These are phyloP conservation scores for Rhegmatorhina hoffmannsi DNA, from an alignment of 2,113 vertebrate genomes.

Conservation along the genomic window DNA sequence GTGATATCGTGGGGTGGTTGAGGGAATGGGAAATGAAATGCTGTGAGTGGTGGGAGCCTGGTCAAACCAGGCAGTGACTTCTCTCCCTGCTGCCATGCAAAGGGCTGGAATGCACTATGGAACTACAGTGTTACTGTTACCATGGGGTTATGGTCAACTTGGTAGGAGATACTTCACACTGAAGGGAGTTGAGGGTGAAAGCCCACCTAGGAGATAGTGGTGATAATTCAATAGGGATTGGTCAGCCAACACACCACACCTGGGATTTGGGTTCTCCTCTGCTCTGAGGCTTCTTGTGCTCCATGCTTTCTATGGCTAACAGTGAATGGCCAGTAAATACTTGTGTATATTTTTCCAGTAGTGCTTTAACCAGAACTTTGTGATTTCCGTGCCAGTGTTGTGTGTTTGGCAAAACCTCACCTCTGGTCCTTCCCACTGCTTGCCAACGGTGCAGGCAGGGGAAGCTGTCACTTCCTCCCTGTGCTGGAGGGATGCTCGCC, in stretches of 20 bases:
- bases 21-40: neutral
- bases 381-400: rapidly evolving
- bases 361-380: neutral
- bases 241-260: rapidly evolving
- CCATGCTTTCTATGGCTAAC: rapidly evolving
- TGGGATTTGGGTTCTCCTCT: neutral
- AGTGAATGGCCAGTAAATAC: neutral
- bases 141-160: rapidly evolving
- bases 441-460: neutral
- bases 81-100: rapidly evolving
- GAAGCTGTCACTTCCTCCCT: neutral
- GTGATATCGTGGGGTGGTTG: rapidly evolving
- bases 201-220: neutral
- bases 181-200: neutral
- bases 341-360: rapidly evolving
- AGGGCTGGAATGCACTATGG: rapidly evolving
- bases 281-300: rapidly evolving
- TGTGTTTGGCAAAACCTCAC: neutral
- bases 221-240: rapidly evolving
- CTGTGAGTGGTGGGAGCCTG: neutral
- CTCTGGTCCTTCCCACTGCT: neutral
- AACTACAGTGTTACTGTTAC: neutral
- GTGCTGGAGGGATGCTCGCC: neutral
- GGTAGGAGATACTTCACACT: neutral
- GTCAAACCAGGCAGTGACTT: rapidly evolving